Conservation (phyloP, 2,797 vertebrate genomes). For the Tapirus indicus region DNA sequence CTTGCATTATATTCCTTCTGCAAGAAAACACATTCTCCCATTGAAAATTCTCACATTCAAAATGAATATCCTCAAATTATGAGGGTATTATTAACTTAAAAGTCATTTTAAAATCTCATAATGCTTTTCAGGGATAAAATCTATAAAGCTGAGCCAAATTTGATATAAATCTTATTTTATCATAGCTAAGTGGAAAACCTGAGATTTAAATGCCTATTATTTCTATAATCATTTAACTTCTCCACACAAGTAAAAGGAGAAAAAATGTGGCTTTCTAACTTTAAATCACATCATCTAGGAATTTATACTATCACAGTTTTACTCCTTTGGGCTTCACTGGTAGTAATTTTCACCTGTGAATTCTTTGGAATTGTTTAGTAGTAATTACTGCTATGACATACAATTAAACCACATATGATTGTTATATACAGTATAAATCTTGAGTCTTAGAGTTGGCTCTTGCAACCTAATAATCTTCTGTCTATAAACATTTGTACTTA, state of each 20-base stretch:
- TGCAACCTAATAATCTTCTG: background rate
- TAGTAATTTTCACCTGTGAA: background rate
- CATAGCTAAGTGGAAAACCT: constrained; percentile 64
- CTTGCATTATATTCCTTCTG: background rate
- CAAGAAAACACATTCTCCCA: constrained; percentile 54
- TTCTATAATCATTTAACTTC: constrained; percentile 62
- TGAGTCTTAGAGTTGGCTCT: background rate
- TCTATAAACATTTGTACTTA: background rate
- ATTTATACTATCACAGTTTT: constrained; percentile 72
- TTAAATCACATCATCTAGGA: constrained; percentile 68
- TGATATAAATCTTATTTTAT: constrained; percentile 47
- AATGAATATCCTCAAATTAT: background rate
- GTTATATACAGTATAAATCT: background rate
- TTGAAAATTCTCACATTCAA: background rate
- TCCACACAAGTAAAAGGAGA: constrained; percentile 63
- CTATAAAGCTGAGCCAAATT: background rate
- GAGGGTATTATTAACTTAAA: background rate
- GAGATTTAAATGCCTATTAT: constrained; percentile 66
- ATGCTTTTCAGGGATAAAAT: background rate
- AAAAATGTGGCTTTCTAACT: constrained; percentile 76
- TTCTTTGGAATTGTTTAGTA: background rate
- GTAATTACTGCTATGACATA: constrained; percentile 29
- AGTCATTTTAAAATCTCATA: background rate
- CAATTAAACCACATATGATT: background rate
- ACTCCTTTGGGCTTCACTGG: background rate